phyloP scores from a whole-genome alignment of 2,888 invertebrate species.

The Leptinotarsa juncta region DNA sequence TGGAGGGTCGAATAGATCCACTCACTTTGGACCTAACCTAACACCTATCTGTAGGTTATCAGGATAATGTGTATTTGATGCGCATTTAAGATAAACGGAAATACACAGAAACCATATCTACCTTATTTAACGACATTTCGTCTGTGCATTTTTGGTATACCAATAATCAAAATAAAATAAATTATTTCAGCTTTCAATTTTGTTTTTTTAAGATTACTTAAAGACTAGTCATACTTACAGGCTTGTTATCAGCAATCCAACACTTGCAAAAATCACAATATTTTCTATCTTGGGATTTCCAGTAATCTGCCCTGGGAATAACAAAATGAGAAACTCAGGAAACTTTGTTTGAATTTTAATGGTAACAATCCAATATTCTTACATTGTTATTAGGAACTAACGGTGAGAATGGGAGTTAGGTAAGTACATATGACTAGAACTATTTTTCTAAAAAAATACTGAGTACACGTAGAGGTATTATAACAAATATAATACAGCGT shows the following conservation, averaged over 20 bases:
- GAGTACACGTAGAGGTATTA: slow-evolving; percentile 23
- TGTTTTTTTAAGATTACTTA: neutral
- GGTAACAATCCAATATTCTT: slow-evolving; percentile 37
- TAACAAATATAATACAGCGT: slow-evolving; percentile 5
- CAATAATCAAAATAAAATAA: too few species aligned
- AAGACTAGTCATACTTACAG: slow-evolving; percentile 70
- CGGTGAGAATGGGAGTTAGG: slow-evolving; percentile 31
- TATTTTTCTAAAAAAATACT: slow-evolving; percentile 17
- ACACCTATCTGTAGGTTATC: too few species aligned
- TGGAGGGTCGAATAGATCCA: too few species aligned
- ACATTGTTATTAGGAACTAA: slow-evolving; percentile 37
- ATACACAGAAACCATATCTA: too few species aligned
- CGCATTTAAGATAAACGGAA: too few species aligned
- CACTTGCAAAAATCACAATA: slow-evolving; percentile 98
- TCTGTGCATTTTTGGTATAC: too few species aligned
- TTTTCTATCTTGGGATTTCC: slow-evolving; percentile 96
- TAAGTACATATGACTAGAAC: slow-evolving; percentile 22
- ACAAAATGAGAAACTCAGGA: neutral
- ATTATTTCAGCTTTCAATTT: too few species aligned
- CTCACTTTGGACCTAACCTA: too few species aligned
- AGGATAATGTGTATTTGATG: too few species aligned
- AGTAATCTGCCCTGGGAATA: slow-evolving; percentile 80
- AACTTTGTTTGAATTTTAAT: slow-evolving; percentile 29
- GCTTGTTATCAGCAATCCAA: slow-evolving; percentile 98
- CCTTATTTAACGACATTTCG: too few species aligned